phyloP scores from a whole-genome alignment of 2,797 vertebrate species.

The Takifugu ocellatus region DNA sequence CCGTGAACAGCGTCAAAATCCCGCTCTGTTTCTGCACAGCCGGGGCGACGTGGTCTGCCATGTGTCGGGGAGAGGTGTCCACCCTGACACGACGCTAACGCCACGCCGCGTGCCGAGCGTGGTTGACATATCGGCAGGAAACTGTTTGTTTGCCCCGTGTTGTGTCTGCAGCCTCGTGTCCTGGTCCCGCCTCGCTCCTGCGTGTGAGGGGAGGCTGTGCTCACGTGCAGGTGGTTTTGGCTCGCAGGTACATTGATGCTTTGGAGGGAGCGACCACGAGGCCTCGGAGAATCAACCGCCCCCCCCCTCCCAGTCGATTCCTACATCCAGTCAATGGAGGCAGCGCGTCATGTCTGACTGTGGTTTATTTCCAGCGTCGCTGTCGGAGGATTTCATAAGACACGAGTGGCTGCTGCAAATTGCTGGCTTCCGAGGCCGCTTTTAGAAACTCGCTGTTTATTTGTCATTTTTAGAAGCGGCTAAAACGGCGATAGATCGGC shows the following conservation, averaged over 20 bases:
- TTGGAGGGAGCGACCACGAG: constrained; percentile 26
- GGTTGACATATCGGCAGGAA: constrained; percentile 66
- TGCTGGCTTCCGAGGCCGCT: not conserved
- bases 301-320: constrained; percentile 40
- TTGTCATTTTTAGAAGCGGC: not conserved
- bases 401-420: constrained; percentile 11
- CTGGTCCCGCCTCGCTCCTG: constrained; percentile 32
- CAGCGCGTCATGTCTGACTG: constrained; percentile 35
- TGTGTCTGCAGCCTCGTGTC: constrained; percentile 59
- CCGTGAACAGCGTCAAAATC: constrained; percentile 33
- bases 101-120: constrained; percentile 65
- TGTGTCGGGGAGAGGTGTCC: constrained; percentile 64
- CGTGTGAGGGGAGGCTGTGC: too few species aligned
- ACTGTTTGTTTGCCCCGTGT: constrained; percentile 57
- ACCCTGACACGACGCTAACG: constrained; percentile 67
- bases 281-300: constrained; percentile 14
- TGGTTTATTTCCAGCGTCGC: constrained; percentile 41
- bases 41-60: constrained; percentile 40
- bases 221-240: not conserved
- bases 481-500: not conserved
- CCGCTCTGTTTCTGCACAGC: constrained; percentile 36
- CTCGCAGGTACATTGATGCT: constrained; percentile 20
- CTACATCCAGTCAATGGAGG: constrained; percentile 39
- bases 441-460: not conserved
- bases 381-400: constrained; percentile 16